Evolutionary conservation across 2,113 vertebrate genomes (phyloP), one percentile per base, ranked within the genome.

Genomic region (Pelvicachromis taeniatus): DNA sequence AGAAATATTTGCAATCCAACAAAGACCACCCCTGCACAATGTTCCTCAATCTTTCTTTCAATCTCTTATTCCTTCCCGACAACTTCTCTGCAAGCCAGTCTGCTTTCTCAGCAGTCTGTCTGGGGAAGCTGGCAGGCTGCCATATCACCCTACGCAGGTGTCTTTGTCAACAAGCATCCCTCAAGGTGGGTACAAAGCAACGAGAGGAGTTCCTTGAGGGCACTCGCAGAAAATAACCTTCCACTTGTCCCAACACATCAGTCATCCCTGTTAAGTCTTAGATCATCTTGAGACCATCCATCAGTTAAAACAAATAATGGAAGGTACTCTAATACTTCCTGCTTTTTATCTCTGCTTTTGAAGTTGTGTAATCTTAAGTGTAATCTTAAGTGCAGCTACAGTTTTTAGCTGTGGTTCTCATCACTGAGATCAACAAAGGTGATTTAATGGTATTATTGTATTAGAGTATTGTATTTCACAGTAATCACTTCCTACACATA

Each of bases 141-240:
- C 77, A 84, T 21, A 42, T 87, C 78, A 68, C 77, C 79, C 4
- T 42, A 31, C 82, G 73, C 73, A 63, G 83, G 68, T 82, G 85
- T 78, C 58, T 90, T 83, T 87, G 80, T 91, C 85, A 91, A 87
- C 84, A 87, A 89, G 75, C 29, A 35, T 85, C 77, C 45, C 59
- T 88, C 79, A 82, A 87, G 81, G 87, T 81, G 56, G 79, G 7
- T 59, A 16, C 63, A 86, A 78, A 82, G 63, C 38, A 58, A 84
- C 35, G 53, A 33, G 77, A 26, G 52, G 40, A 59, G 58, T 81
- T 86, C 38, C 88, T 86, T 40, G 26, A 68, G 68, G 80, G 13
- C 38, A 79, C 26, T 13, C 52, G 31, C n/a, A 65, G 14, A 83
- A 29, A 85, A 79, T 31, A 79, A 88, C 84, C 83, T 83, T 81